Percentiles rank a stretch among this genome's conserved stretches.
Evolutionary conservation across 37 sponge, comb jelly and placozoan genomes (phyloP).

Genomic region (Halichondria panicea): DNA sequence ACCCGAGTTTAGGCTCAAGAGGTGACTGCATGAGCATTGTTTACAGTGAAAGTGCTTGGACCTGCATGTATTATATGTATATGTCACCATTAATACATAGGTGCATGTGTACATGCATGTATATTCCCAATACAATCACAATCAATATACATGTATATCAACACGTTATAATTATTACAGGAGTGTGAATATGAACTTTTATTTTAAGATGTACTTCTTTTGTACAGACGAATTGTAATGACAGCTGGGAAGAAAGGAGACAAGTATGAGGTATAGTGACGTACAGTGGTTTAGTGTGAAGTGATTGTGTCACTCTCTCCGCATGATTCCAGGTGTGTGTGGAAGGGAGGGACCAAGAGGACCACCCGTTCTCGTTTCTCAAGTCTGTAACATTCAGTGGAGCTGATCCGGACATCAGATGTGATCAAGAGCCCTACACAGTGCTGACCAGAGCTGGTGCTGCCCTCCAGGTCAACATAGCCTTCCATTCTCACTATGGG

Average conservation of each 20-base stretch:
- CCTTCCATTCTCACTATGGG: conserved; percentile 55
- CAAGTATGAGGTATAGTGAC: neutral
- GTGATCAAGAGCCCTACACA: neutral
- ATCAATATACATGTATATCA: too few relatives aligned
- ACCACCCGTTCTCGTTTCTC: conserved; percentile 60
- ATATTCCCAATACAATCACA: too few relatives aligned
- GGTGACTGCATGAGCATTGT: too few relatives aligned
- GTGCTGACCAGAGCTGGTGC: neutral
- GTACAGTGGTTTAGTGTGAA: neutral
- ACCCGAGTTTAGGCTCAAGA: conserved; percentile 57
- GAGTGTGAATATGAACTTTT: neutral
- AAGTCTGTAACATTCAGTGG: conserved; percentile 21
- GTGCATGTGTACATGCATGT: too few relatives aligned
- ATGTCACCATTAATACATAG: too few relatives aligned
- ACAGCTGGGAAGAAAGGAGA: too few relatives aligned
- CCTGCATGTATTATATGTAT: too few relatives aligned
- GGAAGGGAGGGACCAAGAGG: conserved; percentile 35
- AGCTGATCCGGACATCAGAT: neutral
- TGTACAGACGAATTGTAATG: neutral
- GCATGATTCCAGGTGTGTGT: conserved; percentile 30
- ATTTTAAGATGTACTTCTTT: neutral
- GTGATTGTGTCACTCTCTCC: neutral
- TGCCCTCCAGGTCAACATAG: neutral
- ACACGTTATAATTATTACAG: too few relatives aligned
- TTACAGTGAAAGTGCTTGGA: too few relatives aligned